A percentile compares a stretch with the other conserved stretches of the same genome.
Evolutionary conservation across 2,797 vertebrate species (phyloP).

Genomic region (Arctocebus calabarensis): DNA sequence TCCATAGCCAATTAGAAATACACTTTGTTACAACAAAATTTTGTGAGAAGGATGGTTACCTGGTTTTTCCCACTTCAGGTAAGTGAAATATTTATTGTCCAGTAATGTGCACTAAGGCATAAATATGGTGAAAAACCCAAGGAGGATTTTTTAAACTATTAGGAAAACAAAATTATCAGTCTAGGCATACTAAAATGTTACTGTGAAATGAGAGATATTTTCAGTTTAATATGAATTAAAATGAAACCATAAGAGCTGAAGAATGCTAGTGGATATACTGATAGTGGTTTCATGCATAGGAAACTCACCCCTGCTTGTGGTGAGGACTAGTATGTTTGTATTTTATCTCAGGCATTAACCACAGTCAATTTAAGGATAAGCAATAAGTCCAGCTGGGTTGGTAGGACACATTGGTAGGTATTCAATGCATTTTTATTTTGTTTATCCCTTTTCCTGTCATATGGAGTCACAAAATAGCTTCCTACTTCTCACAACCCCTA

Average conservation of each 20-base stretch:
- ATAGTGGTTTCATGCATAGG: neutral
- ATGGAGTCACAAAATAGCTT: too few species aligned
- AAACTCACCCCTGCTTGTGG: neutral
- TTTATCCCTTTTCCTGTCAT: neutral
- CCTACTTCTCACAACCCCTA: too few species aligned
- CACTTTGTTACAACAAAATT: conserved; percentile 9
- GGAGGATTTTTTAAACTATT: neutral
- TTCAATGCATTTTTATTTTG: neutral
- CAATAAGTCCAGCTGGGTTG: neutral
- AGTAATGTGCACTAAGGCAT: neutral
- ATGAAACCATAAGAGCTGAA: neutral
- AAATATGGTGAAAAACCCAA: neutral
- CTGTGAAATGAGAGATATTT: neutral
- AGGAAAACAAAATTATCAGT: neutral
- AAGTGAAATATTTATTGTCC: neutral
- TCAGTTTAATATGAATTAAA: neutral
- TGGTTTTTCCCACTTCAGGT: neutral
- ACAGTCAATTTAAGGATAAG: neutral
- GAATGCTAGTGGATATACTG: neutral
- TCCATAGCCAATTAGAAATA: neutral
- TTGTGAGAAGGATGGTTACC: neutral
- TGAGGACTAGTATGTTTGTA: neutral
- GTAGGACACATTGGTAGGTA: neutral
- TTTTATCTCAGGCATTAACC: neutral
- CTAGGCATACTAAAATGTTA: neutral